Conservation (phyloP, 2,888 invertebrate genomes). For the Drosophila nr. medialis region DNA sequence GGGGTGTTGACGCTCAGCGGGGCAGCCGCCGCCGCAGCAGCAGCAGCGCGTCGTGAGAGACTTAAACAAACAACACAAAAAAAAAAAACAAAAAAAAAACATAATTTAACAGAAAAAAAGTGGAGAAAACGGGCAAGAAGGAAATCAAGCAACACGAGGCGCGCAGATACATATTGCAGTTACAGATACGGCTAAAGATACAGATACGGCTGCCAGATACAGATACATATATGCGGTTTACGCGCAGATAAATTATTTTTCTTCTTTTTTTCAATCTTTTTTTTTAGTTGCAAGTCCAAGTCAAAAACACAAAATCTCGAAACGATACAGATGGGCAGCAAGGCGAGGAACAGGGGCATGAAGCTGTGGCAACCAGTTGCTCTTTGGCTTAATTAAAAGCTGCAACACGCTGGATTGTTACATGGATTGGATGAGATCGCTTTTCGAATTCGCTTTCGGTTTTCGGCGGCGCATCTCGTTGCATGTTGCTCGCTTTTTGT, state of each 20-base stretch:
- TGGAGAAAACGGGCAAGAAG: conserved; percentile 13
- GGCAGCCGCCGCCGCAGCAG: conserved; percentile 52
- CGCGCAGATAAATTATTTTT: conserved; percentile 79
- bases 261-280: not conserved
- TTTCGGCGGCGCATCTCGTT: conserved; percentile 43
- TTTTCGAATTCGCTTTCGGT: conserved; percentile 19
- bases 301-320: conserved; percentile 22
- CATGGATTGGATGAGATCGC: conserved; percentile 65
- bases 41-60: conserved; percentile 57
- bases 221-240: conserved; percentile 68
- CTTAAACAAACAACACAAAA: conserved; percentile 61
- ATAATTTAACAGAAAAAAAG: conserved; percentile 6
- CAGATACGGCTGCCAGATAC: conserved; percentile 53
- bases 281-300: conserved; percentile 38
- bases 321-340: not conserved
- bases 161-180: conserved; percentile 61
- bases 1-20: conserved; percentile 79
- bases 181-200: conserved; percentile 60
- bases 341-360: conserved; percentile 3
- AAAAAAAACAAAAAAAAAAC: conserved; percentile 11
- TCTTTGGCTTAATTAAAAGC: conserved; percentile 80
- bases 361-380: conserved; percentile 71
- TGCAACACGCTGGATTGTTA: conserved; percentile 75
- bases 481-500: conserved; percentile 4
- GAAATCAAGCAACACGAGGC: conserved; percentile 40